Conservation (phyloP, 1,140 invertebrate genomes). For the Stegodyphus dumicola region DNA sequence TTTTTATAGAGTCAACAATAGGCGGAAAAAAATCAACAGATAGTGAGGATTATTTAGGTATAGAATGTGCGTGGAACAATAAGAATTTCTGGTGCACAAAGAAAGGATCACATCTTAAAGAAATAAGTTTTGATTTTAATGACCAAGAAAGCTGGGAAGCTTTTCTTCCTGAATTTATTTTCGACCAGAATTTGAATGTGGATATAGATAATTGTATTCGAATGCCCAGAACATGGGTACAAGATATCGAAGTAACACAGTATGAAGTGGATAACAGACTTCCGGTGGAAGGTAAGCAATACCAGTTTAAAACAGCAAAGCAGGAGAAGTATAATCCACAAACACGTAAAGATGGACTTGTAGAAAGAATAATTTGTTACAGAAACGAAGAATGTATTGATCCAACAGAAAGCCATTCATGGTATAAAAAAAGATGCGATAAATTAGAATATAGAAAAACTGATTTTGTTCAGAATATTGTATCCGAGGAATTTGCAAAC, state of each 20-base stretch:
- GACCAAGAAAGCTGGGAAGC: conserved; percentile 13
- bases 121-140: conserved; percentile 12
- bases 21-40: conserved; percentile 74
- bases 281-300: background rate
- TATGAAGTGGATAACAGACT: conserved; percentile 24
- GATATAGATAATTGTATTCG: background rate
- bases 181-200: too few relatives aligned
- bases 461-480: background rate
- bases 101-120: conserved; percentile 70
- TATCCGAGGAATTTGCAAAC: conserved; percentile 14
- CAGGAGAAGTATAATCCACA: conserved; percentile 24
- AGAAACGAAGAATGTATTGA: background rate
- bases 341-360: conserved; percentile 3
- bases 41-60: conserved; percentile 77
- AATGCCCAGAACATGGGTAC: conserved; percentile 43
- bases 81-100: conserved; percentile 87
- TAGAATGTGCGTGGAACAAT: conserved; percentile 89
- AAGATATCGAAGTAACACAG: conserved; percentile 19
- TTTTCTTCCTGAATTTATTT: conserved; percentile 31
- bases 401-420: background rate
- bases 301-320: conserved; percentile 25
- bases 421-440: conserved; percentile 23
- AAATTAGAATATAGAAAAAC: conserved; percentile 6
- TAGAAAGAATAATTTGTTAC: conserved; percentile 29
- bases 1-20: conserved; percentile 87